Conservation (phyloP, 2,888 invertebrate genomes). For the Pandemis heparana region DNA sequence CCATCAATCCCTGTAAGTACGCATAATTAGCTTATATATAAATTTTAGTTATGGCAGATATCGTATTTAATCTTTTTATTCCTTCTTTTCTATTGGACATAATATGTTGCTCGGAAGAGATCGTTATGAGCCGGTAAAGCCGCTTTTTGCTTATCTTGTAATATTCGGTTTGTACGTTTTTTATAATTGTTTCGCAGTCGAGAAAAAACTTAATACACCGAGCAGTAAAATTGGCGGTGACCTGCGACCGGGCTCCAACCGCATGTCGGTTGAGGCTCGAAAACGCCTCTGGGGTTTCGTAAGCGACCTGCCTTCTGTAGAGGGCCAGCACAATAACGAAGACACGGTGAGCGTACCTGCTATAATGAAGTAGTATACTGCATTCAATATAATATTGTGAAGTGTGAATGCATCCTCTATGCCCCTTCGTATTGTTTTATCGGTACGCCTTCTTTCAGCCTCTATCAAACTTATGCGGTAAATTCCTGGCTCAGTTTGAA, state of each 20-base stretch:
- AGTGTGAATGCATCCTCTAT: too few species aligned
- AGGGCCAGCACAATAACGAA: constrained; percentile 48
- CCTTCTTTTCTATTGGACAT: not conserved
- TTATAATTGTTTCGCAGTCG: constrained; percentile 58
- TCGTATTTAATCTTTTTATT: too few species aligned
- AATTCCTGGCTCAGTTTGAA: constrained; percentile 75
- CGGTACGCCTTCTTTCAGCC: constrained; percentile 68
- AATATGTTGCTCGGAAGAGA: not conserved
- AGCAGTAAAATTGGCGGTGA: constrained; percentile 79
- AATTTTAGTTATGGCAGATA: too few species aligned
- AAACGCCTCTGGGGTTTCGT: constrained; percentile 75
- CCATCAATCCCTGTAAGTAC: constrained; percentile 73
- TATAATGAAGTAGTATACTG: too few species aligned
- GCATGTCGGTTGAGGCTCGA: constrained; percentile 72
- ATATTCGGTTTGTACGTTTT: not conserved
- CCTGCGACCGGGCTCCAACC: constrained; percentile 66
- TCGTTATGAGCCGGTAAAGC: not conserved
- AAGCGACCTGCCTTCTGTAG: constrained; percentile 65
- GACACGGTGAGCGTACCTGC: constrained; percentile 62
- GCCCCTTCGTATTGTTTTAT: not conserved
- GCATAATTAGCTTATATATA: not conserved
- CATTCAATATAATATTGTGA: too few species aligned
- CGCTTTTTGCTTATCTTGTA: not conserved
- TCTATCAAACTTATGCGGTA: constrained; percentile 83
- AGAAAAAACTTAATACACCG: constrained; percentile 66